These are phyloP conservation scores for Melanotaenia trifasciata DNA, from an alignment of 2,797 vertebrate species.

Conservation along the genomic window DNA sequence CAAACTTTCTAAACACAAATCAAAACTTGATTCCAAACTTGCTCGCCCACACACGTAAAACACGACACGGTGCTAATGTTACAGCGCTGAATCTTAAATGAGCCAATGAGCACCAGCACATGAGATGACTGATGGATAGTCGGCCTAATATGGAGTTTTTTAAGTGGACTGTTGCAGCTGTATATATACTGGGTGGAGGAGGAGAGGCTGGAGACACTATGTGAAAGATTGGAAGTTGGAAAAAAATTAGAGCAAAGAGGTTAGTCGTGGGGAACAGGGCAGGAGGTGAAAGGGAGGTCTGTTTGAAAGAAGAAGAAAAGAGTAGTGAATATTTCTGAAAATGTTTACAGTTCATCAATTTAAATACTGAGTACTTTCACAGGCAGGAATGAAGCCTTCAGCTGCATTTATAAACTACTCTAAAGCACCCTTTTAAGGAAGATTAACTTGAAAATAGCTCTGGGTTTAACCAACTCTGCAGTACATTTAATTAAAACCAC, in stretches of 20 bases:
- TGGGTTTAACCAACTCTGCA: conserved; percentile 29
- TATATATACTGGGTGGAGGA: conserved; percentile 28
- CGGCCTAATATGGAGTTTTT: conserved; percentile 60
- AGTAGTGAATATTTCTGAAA: conserved; percentile 68
- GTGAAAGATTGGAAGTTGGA: conserved; percentile 60
- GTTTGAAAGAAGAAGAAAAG: conserved; percentile 69
- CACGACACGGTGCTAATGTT: conserved; percentile 66
- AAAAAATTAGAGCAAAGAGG: conserved; percentile 70
- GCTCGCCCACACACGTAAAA: conserved; percentile 67
- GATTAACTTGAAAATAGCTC: conserved; percentile 51
- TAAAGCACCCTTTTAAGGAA: conserved; percentile 51
- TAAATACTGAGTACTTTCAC: conserved; percentile 60
- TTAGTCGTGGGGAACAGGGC: conserved; percentile 59
- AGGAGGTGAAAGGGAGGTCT: conserved; percentile 71
- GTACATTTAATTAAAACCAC: conserved; percentile 38
- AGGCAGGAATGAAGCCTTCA: conserved; percentile 39
- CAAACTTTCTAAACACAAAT: conserved; percentile 72
- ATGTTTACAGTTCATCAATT: conserved; percentile 74
- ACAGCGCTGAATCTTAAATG: conserved; percentile 64
- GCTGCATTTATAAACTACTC: conserved; percentile 41
- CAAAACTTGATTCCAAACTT: conserved; percentile 57
- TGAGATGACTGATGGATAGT: conserved; percentile 68
- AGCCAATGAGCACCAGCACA: conserved; percentile 61
- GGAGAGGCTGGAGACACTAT: conserved; percentile 48
- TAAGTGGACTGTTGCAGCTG: conserved; percentile 48